Conservation (phyloP, 2,113 vertebrate genomes). For the Bagarius yarrelli region DNA sequence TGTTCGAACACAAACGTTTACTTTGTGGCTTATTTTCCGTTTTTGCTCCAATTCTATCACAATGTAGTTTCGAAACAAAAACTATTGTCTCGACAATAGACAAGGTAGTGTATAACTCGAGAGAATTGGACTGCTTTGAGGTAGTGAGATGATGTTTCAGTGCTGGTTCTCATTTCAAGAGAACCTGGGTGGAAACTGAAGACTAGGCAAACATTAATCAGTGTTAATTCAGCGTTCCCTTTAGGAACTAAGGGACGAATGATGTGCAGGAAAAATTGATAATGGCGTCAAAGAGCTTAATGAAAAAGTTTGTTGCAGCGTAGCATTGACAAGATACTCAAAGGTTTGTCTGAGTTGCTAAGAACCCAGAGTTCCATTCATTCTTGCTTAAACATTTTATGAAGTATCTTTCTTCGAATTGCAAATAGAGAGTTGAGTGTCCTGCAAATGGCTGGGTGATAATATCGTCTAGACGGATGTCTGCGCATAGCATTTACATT, state of each 20-base stretch:
- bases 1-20: not conserved
- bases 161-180: not conserved
- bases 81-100: not conserved
- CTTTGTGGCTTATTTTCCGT: not conserved
- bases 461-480: no score
- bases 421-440: no score
- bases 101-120: not conserved
- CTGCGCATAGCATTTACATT: no score
- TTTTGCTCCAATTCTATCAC: conserved; percentile 25
- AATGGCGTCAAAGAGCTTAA: no score
- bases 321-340: no score
- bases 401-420: no score
- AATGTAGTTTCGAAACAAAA: conserved; percentile 1
- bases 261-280: not conserved
- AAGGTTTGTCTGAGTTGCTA: no score
- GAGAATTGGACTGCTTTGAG: not conserved
- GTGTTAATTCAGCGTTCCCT: not conserved
- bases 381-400: no score
- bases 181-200: conserved; percentile 1
- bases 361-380: no score
- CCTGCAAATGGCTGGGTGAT: no score
- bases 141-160: not conserved
- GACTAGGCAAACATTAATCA: not conserved
- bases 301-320: no score
- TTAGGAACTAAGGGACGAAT: not conserved